phyloP scores from a whole-genome alignment of 2,113 vertebrate species.

The Charina bottae region DNA sequence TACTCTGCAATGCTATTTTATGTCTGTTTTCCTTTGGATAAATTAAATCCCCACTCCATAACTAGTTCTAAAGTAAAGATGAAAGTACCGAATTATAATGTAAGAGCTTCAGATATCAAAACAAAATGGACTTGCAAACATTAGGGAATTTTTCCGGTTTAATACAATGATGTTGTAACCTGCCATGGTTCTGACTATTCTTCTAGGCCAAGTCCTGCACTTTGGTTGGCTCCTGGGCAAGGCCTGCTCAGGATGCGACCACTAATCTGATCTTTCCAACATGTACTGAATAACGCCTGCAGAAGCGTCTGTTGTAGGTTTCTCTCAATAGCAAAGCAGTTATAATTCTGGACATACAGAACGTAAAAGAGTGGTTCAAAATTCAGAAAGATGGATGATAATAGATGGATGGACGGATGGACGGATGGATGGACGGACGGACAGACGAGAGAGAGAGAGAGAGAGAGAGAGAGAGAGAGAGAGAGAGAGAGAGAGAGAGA shows the following conservation, averaged over 20 bases:
- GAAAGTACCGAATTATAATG: slow-evolving; percentile 14
- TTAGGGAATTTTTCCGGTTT: neutral
- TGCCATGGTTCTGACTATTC: neutral
- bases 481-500: no score
- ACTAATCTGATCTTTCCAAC: neutral
- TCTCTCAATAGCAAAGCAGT: no score
- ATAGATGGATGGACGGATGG: no score
- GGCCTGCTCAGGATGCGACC: no score
- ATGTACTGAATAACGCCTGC: neutral
- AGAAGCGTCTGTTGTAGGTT: neutral
- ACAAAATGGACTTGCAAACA: slow-evolving; percentile 11
- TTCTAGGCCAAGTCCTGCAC: neutral
- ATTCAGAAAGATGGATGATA: no score
- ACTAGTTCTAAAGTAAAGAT: slow-evolving; percentile 33
- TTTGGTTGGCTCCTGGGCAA: no score
- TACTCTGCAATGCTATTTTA: neutral
- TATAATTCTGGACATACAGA: no score
- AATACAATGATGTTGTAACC: neutral
- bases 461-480: no score
- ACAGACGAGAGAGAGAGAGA: no score
- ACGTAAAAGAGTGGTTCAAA: no score
- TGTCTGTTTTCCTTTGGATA: neutral
- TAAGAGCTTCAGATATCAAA: slow-evolving; percentile 10
- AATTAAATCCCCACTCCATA: slow-evolving; percentile 28
- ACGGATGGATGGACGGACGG: no score